A percentile compares a stretch with the other conserved stretches of the same genome.
Conservation (phyloP, 2,888 invertebrate species). For the Chalcis sispes region DNA sequence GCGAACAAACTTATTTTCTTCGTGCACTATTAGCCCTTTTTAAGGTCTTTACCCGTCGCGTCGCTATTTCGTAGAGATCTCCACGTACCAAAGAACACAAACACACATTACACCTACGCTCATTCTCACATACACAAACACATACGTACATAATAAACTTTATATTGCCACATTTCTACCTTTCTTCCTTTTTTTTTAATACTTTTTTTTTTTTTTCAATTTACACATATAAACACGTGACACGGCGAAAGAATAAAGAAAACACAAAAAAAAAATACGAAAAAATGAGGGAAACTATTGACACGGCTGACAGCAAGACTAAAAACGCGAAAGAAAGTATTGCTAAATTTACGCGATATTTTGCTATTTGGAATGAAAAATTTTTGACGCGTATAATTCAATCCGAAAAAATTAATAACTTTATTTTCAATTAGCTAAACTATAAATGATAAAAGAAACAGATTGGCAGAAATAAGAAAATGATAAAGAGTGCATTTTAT, state of each 20-base stretch:
- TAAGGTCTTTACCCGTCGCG: slow-evolving; percentile 51
- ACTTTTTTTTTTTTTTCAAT: slow-evolving; percentile 31
- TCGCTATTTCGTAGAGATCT: slow-evolving; percentile 67
- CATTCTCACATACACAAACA: slow-evolving; percentile 30
- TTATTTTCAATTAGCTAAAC: slow-evolving; percentile 4
- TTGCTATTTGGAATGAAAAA: slow-evolving; percentile 5
- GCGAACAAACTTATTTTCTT: slow-evolving; percentile 21
- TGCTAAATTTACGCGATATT: slow-evolving; percentile 28
- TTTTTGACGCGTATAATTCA: too few relatives aligned
- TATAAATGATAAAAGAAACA: neutral
- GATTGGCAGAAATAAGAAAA: too few relatives aligned
- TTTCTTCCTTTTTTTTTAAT: neutral
- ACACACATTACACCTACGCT: too few relatives aligned
- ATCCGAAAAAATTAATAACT: too few relatives aligned
- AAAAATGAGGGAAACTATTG: slow-evolving; percentile 47
- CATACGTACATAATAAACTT: slow-evolving; percentile 8
- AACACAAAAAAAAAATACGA: too few relatives aligned
- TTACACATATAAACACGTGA: slow-evolving; percentile 37
- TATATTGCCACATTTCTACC: slow-evolving; percentile 21
- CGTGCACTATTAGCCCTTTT: slow-evolving; percentile 31
- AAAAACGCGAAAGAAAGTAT: slow-evolving; percentile 3
- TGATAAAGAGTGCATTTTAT: neutral
- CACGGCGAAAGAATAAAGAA: slow-evolving; percentile 44
- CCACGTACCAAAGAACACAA: slow-evolving; percentile 70
- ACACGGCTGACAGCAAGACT: slow-evolving; percentile 27